Evolutionary conservation across 2,888 invertebrate genomes (phyloP), one percentile per base, ranked within the genome.

Genomic region (Eupithecia tripunctaria): DNA sequence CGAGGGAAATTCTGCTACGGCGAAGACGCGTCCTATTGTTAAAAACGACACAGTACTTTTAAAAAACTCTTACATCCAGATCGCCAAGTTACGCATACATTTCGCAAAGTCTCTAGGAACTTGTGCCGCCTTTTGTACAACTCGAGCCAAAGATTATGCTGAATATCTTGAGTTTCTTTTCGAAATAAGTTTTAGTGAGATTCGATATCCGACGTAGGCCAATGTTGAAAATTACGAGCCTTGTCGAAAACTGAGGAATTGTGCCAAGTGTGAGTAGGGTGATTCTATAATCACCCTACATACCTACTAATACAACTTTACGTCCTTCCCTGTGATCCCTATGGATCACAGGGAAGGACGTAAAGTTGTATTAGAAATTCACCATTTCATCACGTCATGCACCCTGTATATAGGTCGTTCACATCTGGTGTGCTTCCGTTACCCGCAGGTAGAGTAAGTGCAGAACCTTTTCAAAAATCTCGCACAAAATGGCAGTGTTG

Each of bases 11-110:
- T 85, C 78, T 64, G 78, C 77, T 79, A 87, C 84, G 82, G 82
- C 81, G 77, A 80, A 81, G 81, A 77, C 79, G 82, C 78, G 80
- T 82, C 81, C 80, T 78, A 82, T 86, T 86, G 87, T 86, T 84
- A 78, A 80, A 79, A 79, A 79, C 76, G 82, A 78, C 80, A 77
- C 78, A 76, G 74, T 80, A 78, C 79, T 84, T 83, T 71, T 76
- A 77, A 82, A 81, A 75, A 78, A 75, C 71, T 75, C 71, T 70
- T 41, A 60, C 62, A 78, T 72, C 65, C 66, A 64, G 70, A 69
- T 68, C 62, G 65, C 68, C 64, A 71, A 70, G 62, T 63, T 69
- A 66, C 62, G 60, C 74, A 66, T 64, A 72, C 75, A 72, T 72
- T 72, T 70, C 64, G 25, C 43, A 66, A 71, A 71, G 62, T 41